Evolutionary conservation across 1,140 invertebrate genomes (phyloP), one percentile per base, ranked within the genome.

Genomic region (Neodiprion pinetum): DNA sequence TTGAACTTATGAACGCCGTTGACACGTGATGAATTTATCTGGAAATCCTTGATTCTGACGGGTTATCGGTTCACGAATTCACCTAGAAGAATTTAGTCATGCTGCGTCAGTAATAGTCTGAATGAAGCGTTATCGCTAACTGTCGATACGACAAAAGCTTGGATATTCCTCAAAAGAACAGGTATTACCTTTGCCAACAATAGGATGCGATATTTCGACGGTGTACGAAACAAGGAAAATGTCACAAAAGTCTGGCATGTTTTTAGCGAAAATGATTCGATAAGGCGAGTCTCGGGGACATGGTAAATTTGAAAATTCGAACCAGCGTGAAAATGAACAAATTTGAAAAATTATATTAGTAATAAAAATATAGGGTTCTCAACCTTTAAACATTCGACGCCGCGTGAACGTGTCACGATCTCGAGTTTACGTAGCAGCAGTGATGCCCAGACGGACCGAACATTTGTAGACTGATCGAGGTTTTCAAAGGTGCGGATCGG

Each of bases 311-410:
- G 9, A 65, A n/a, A 48, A 21, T 71, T 8, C 49, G 23, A 53
- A 23, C 8, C 12, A 70, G 65, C n/a, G 48, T 70, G 48, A 70
- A 49, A 23, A 17, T 12, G 71, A n/a, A 49, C 21, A 8, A 9
- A 72, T 72, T 72, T 67, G 48, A 75, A 73, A 75, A 78, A 75
- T 76, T 71, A 10, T 69, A 79, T 72, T 40, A 49, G 12, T 71
- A n/a, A 10, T 48, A 74, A 79, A 76, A 65, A 66, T 68, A 70
- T 72, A 71, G 11, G 79, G 79, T 79, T 80, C 79, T 81, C 80
- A 80, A 80, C 75, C 76, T 67, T 78, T 11, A 70, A 61, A 74
- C 78, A 74, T 50, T 7, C 12, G 21, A 50, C 48, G 72, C 74
- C 71, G 73, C 47, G 76, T 48, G 75, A 75, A 76, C 76, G 75